These are phyloP conservation scores for Nannobrachium achirus DNA, from an alignment of 2,113 vertebrate species.

Conservation along the genomic window DNA sequence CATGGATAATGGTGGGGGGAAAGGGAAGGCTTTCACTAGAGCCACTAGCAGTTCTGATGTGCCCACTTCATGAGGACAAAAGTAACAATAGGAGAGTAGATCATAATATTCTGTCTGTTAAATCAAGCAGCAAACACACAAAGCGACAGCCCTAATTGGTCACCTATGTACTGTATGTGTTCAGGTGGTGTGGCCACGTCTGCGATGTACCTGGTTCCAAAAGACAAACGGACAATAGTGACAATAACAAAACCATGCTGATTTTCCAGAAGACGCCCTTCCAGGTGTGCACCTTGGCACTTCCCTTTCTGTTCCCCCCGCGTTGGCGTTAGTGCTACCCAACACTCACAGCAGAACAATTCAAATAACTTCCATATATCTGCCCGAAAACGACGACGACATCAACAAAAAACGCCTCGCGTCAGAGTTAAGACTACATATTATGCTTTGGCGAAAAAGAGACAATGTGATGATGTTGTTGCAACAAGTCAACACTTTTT, in stretches of 20 bases:
- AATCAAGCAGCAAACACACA: constrained; percentile 69
- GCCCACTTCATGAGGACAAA: constrained; percentile 53
- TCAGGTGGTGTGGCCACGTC: constrained; percentile 56
- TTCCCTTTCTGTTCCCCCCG: constrained; percentile 34
- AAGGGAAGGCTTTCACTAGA: constrained; percentile 61
- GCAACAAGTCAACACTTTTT: too few relatives aligned
- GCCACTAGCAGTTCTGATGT: constrained; percentile 62
- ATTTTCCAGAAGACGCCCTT: constrained; percentile 56
- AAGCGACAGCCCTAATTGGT: constrained; percentile 64
- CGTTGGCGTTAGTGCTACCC: constrained; percentile 2
- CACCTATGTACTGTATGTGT: constrained; percentile 60
- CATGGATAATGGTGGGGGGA: too few relatives aligned
- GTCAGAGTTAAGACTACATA: constrained; percentile 19
- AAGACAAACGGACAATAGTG: constrained; percentile 73
- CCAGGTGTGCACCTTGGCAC: constrained; percentile 68
- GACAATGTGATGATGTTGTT: too few relatives aligned
- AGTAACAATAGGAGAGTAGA: constrained; percentile 35
- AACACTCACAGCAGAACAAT: constrained; percentile 21
- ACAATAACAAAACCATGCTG: neutral
- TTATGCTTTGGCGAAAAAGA: too few relatives aligned
- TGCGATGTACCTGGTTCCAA: constrained; percentile 65
- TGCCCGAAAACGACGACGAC: constrained; percentile 16
- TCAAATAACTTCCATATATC: constrained; percentile 39
- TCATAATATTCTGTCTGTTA: constrained; percentile 46
- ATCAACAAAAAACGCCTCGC: constrained; percentile 17